Percentiles rank a stretch among this genome's conserved stretches.
phyloP scores from a whole-genome alignment of 2,888 invertebrate genomes.

The Lacanobia wlatinum region DNA sequence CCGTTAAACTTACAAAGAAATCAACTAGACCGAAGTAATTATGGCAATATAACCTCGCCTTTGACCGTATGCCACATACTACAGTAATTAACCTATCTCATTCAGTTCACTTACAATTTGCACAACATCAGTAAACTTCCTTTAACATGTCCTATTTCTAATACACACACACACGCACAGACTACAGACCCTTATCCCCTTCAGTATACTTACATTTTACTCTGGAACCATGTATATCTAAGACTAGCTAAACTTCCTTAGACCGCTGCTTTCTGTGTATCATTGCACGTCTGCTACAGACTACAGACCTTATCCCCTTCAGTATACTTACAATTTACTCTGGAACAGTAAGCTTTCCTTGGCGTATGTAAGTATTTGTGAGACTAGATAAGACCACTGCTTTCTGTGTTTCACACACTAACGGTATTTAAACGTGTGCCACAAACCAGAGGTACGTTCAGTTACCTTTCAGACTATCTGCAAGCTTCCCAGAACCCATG shows the following conservation, averaged over 20 bases:
- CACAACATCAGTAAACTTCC: no score
- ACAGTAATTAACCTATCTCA: no score
- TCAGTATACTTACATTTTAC: background rate
- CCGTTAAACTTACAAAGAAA: background rate
- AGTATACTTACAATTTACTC: background rate
- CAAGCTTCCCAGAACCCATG: background rate
- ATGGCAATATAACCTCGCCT: background rate
- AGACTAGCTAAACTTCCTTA: no score
- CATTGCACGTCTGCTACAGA: background rate
- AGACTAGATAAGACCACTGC: background rate
- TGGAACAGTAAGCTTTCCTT: background rate
- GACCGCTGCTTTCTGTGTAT: no score
- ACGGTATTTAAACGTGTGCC: background rate
- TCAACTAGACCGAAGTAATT: background rate
- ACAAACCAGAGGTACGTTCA: background rate
- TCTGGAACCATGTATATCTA: no score
- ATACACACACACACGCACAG: no score
- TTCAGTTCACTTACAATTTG: no score
- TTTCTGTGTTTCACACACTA: background rate
- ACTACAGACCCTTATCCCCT: background rate
- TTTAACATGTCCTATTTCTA: no score
- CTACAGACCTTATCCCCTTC: background rate
- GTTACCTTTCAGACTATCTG: conserved; percentile 1
- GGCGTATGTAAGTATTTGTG: background rate
- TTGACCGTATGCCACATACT: no score